Evolutionary conservation across 2,113 vertebrate genomes (phyloP), one percentile per base, ranked within the genome.

Genomic region (Phalacrocorax pelagicus): DNA sequence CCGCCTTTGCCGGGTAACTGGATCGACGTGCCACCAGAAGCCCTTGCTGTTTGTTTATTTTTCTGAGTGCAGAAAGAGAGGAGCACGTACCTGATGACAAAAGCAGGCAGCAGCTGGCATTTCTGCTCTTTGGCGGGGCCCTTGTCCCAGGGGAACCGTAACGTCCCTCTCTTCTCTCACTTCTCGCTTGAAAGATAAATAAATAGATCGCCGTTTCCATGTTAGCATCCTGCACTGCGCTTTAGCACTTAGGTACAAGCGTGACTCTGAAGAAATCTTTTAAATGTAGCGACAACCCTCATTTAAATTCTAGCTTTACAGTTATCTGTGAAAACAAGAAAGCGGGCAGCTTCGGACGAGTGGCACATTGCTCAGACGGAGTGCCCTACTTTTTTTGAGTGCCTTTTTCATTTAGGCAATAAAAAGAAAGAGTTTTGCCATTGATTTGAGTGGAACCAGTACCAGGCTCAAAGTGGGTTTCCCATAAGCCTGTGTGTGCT

Each of bases 321-420:
- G 12, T 79, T 59, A 26, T 5, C 52, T 75, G 17, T 59, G 23
- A 3, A 44, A 84, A 62, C 58, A 84, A 19, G 23, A 10, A 36
- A 51, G 54, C 0, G 0, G 19, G 5, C 32, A 21, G 5, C 26
- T 70, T 55, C 47, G 32, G 29, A 21, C 3, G 2, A 40, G 22
- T 2, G 36, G 20, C 23, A 4, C 7, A 0, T 12, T 77, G 8
- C 55, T 29, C 10, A 12, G 12, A 8, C 6, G 34, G n/a, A 42
- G 11, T 3, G 55, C 6, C 67, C 46, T 2, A 0, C 2, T 61
- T 32, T 15, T 58, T 67, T 13, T 12, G 22, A 81, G 32, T 8
- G 15, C 21, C 54, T 11, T 61, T 46, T 46, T 36, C 21, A 18
- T 57, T 40, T 16, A 26, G 30, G 27, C 23, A 3, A 4, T 11